Base-by-base conservation (phyloP, 1,140 invertebrate species). In the Bathynomus jamesi region DNA sequence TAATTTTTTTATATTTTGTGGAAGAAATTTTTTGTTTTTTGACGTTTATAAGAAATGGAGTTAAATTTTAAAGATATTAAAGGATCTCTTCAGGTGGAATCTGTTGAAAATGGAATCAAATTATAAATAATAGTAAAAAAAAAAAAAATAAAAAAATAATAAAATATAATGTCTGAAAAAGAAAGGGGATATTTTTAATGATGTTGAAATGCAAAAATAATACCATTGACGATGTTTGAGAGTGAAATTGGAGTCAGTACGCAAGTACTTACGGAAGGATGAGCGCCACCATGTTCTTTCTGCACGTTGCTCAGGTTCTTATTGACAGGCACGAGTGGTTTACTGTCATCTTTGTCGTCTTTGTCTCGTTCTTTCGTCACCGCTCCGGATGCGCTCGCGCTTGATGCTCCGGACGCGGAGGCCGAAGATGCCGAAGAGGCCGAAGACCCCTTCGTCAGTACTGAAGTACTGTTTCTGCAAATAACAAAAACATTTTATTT, bases 221-320 rank as follows among this genome's bases (percentile, higher is more conserved):
- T n/a, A n/a, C n/a, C n/a, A n/a, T n/a, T n/a, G n/a, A n/a, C n/a
- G n/a, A n/a, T n/a, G n/a, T n/a, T n/a, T n/a, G n/a, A n/a, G n/a
- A n/a, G n/a, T n/a, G n/a, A n/a, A n/a, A n/a, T n/a, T n/a, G n/a
- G n/a, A n/a, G n/a, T n/a, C n/a, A n/a, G n/a, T n/a, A n/a, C n/a
- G n/a, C n/a, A n/a, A n/a, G 68, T 71, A 77, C 71, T 75, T 63
- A 75, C 70, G 63, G 73, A 77, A 24, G 70, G 74, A 61, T 77
- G 70, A 5, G 71, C 69, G 83, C 89, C 89, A 72, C 90, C 90
- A 84, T 91, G 90, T 60, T 89, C 87, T 81, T 85, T 87, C 83
- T 90, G 90, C 81, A 90, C 90, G 85, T 90, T 91, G 80, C 89
- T 87, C 65, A 89, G 84, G 69, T 89, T 87, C 77, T 90, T 88